Conservation (phyloP, 2,797 vertebrate species). For the Trichosurus vulpecula region DNA sequence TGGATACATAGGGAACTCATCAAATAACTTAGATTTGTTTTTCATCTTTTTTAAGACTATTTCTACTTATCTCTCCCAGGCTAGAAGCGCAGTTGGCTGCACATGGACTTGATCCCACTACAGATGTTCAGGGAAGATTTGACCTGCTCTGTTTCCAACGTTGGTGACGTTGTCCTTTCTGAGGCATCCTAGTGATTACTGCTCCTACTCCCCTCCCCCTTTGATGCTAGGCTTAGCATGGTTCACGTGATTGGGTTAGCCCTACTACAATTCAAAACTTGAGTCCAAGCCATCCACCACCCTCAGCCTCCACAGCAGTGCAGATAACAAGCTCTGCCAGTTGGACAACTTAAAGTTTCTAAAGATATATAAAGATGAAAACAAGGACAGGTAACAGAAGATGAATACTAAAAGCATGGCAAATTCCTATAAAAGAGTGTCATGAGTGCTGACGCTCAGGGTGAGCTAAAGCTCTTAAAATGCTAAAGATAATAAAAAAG, state of each 20-base stretch:
- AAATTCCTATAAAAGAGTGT: neutral
- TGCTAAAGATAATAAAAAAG: neutral
- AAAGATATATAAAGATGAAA: neutral
- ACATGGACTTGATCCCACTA: neutral
- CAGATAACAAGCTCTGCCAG: neutral
- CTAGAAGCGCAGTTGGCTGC: neutral
- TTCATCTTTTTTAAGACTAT: neutral
- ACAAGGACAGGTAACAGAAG: neutral
- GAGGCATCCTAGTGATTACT: neutral
- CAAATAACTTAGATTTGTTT: neutral
- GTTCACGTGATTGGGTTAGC: neutral
- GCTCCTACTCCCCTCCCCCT: neutral
- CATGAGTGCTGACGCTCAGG: neutral
- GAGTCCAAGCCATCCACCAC: neutral
- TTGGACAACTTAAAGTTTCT: neutral
- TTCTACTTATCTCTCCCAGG: neutral
- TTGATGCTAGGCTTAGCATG: neutral
- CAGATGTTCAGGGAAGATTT: neutral
- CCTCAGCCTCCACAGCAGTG: neutral
- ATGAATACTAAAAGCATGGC: neutral
- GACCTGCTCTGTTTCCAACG: neutral
- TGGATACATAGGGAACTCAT: neutral
- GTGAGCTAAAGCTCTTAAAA: neutral
- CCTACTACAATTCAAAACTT: neutral
- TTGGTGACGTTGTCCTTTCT: neutral